Conservation (phyloP, 2,888 invertebrate species). For the Achlya flavicornis region DNA sequence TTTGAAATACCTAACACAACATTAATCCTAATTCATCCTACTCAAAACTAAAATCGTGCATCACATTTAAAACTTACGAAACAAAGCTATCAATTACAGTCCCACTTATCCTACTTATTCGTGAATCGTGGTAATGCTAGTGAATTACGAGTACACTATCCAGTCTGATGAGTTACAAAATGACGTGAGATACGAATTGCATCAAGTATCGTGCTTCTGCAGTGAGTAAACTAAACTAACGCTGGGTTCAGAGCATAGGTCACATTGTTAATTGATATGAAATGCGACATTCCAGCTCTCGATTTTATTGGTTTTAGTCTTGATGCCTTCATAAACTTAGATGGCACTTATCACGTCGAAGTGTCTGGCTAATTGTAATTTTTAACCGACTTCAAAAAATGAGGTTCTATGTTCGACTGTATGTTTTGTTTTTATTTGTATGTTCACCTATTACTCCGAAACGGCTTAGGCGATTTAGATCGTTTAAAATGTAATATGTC, state of each 20-base stretch:
- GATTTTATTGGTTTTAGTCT: background rate
- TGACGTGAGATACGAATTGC: constrained; percentile 52
- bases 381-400: too few relatives aligned
- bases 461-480: too few relatives aligned
- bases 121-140: constrained; percentile 8
- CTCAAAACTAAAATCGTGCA: constrained; percentile 1
- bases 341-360: background rate
- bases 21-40: background rate
- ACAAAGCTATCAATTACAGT: background rate
- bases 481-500: too few relatives aligned
- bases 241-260: constrained; percentile 17
- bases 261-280: constrained; percentile 11
- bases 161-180: constrained; percentile 52
- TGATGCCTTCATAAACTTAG: background rate
- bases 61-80: constrained; percentile 3
- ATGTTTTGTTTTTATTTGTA: too few relatives aligned
- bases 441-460: too few relatives aligned
- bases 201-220: constrained; percentile 40
- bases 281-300: background rate
- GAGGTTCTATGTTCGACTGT: too few relatives aligned
- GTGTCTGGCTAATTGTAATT: too few relatives aligned
- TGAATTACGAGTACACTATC: constrained; percentile 13
- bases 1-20: background rate
- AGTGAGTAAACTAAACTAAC: constrained; percentile 30
- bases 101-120: constrained; percentile 13